phyloP scores from a whole-genome alignment of 2,113 vertebrate genomes.

The Sander lucioperca region DNA sequence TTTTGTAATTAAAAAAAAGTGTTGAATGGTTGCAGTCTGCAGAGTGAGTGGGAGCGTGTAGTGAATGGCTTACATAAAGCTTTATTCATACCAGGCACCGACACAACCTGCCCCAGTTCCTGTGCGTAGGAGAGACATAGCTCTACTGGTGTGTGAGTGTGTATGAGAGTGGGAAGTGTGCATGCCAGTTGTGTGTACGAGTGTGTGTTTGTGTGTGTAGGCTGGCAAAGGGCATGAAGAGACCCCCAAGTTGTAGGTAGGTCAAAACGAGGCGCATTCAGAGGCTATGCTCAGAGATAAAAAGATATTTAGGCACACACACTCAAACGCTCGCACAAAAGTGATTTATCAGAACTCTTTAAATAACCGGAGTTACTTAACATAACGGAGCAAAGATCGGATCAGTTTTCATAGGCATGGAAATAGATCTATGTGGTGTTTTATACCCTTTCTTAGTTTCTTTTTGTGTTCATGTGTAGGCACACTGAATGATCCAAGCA shows the following conservation, averaged over 20 bases:
- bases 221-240: slow-evolving; percentile 63
- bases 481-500: not conserved
- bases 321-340: slow-evolving; percentile 26
- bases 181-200: slow-evolving; percentile 12
- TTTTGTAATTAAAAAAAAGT: slow-evolving; percentile 44
- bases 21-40: slow-evolving; percentile 56
- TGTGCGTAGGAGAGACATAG: slow-evolving; percentile 74
- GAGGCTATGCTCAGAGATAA: slow-evolving; percentile 34
- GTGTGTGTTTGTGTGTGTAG: slow-evolving; percentile 27
- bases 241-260: slow-evolving; percentile 57
- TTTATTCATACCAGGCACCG: slow-evolving; percentile 62
- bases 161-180: slow-evolving; percentile 34
- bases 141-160: slow-evolving; percentile 48
- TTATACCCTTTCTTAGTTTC: slow-evolving; percentile 10
- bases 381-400: slow-evolving; percentile 33
- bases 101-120: slow-evolving; percentile 68
- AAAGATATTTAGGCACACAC: slow-evolving; percentile 45
- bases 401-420: slow-evolving; percentile 28
- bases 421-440: slow-evolving; percentile 33
- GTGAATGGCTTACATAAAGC: slow-evolving; percentile 77
- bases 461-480: not conserved
- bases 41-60: slow-evolving; percentile 53
- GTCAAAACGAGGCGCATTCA: slow-evolving; percentile 40
- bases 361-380: slow-evolving; percentile 64
- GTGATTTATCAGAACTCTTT: slow-evolving; percentile 39